Evolutionary conservation across 2,888 invertebrate genomes (phyloP).

Genomic region (Nomada ferruginata): DNA sequence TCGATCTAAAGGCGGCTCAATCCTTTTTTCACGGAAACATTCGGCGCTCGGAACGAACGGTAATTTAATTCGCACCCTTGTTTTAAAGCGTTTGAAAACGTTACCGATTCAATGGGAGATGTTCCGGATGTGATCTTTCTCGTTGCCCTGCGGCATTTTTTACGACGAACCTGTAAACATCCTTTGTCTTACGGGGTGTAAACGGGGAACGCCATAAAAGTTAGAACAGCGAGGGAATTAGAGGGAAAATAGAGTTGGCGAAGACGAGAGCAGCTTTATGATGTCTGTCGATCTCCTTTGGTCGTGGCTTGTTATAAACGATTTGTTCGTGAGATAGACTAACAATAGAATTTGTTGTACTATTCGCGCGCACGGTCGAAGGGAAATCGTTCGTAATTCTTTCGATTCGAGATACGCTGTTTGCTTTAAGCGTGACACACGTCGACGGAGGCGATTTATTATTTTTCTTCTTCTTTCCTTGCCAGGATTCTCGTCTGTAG

Average conservation of each 20-base stretch:
- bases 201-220: constrained; percentile 5
- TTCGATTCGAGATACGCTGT: constrained; percentile 1
- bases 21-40: constrained; percentile 29
- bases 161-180: background rate
- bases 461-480: background rate
- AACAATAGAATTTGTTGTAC: background rate
- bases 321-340: constrained; percentile 13
- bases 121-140: too few relatives aligned
- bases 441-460: background rate
- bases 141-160: constrained; percentile 1
- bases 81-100: background rate
- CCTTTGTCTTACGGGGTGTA: constrained; percentile 13
- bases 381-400: background rate
- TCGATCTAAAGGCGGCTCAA: constrained; percentile 16
- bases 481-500: background rate
- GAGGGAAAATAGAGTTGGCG: background rate
- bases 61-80: constrained; percentile 33
- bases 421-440: background rate
- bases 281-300: constrained; percentile 7
- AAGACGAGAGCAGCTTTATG: constrained; percentile 28
- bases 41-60: constrained; percentile 12
- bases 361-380: background rate
- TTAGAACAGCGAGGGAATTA: background rate
- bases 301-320: constrained; percentile 36
- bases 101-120: background rate